These are phyloP conservation scores for Philopotamus ludificatus DNA, from an alignment of 1,140 invertebrate species.

Conservation along the genomic window DNA sequence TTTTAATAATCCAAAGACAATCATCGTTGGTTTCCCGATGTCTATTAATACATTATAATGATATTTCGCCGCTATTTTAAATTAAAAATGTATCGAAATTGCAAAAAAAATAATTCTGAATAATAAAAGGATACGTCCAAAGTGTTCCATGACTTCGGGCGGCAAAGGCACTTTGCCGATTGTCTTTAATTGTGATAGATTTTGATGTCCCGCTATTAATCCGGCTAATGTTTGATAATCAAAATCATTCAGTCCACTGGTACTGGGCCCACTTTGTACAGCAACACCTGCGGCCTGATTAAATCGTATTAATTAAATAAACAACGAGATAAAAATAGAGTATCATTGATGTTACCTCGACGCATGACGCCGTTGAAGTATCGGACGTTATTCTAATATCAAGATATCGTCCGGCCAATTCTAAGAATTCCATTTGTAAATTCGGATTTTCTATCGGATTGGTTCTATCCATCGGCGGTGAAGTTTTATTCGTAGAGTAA, in stretches of 20 bases:
- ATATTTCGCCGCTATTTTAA: background rate
- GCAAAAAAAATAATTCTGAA: slow-evolving; percentile 32
- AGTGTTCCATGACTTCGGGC: slow-evolving; percentile 89
- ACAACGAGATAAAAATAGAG: slow-evolving; percentile 52
- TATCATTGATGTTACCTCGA: slow-evolving; percentile 56
- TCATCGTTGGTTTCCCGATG: too few species aligned
- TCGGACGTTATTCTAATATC: slow-evolving; percentile 71
- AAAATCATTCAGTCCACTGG: slow-evolving; percentile 84
- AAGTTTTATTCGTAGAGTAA: too few species aligned
- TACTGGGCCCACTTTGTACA: slow-evolving; percentile 65
- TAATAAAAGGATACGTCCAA: slow-evolving; percentile 79
- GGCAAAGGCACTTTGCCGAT: slow-evolving; percentile 85
- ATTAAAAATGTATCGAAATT: background rate
- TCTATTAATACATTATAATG: too few species aligned
- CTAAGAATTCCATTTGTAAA: slow-evolving; percentile 64
- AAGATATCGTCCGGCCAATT: slow-evolving; percentile 70
- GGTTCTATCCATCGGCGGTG: slow-evolving; percentile 31
- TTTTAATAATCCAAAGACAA: too few species aligned
- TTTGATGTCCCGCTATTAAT: slow-evolving; percentile 63
- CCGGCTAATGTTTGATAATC: slow-evolving; percentile 83
- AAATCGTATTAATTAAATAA: slow-evolving; percentile 4
- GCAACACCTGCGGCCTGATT: slow-evolving; percentile 56
- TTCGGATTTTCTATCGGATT: slow-evolving; percentile 49
- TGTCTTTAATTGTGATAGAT: slow-evolving; percentile 76
- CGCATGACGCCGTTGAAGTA: slow-evolving; percentile 68